Evolutionary conservation across 2,888 invertebrate species (phyloP).

Genomic region (Cataglyphis altisquamis): DNA sequence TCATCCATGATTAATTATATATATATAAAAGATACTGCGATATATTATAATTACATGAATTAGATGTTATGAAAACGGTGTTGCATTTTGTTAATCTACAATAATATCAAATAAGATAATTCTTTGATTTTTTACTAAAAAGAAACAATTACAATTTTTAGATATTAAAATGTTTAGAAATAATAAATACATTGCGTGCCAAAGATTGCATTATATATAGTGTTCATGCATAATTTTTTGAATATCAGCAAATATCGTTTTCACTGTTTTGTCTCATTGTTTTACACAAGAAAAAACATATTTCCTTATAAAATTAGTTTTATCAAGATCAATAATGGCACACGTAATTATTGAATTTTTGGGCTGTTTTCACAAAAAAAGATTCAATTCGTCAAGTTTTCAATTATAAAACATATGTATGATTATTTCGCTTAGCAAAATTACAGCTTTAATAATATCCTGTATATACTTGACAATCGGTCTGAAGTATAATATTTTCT

Average conservation of each 20-base stretch:
- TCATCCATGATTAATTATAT: background rate
- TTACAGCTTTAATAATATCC: background rate
- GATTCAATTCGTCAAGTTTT: slow-evolving; percentile 9
- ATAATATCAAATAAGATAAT: background rate
- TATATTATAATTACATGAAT: background rate
- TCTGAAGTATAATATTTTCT: slow-evolving; percentile 34
- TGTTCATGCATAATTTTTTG: background rate
- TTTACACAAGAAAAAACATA: background rate
- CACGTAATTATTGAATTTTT: slow-evolving; percentile 31
- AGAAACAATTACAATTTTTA: background rate
- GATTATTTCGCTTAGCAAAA: slow-evolving; percentile 5
- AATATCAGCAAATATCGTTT: slow-evolving; percentile 1
- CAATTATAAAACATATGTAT: slow-evolving; percentile 28
- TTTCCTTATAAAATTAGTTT: background rate
- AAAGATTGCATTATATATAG: background rate
- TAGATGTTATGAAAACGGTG: background rate
- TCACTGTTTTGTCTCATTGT: background rate
- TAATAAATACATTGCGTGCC: background rate
- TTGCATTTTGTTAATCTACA: background rate
- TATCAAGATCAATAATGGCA: slow-evolving; percentile 17
- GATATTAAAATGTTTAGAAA: slow-evolving; percentile 48
- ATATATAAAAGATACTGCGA: background rate
- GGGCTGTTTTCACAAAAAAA: slow-evolving; percentile 15
- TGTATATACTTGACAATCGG: background rate
- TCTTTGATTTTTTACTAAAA: background rate